These are phyloP conservation scores for Atherinosoma microstoma DNA, from an alignment of 2,797 vertebrate genomes.

Conservation along the genomic window DNA sequence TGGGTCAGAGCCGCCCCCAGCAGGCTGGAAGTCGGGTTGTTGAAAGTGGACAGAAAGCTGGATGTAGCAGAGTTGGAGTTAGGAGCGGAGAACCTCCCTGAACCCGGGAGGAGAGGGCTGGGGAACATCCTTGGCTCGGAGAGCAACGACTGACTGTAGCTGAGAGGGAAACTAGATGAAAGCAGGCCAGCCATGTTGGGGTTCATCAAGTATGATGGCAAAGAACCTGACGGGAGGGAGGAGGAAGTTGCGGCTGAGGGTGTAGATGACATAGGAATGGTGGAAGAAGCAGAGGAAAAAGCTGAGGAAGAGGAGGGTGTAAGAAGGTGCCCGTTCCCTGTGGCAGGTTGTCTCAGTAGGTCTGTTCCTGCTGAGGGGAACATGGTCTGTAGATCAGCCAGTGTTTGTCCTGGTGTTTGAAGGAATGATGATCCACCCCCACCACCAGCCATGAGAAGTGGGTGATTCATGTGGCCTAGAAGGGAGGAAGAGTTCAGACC, in stretches of 20 bases:
- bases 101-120: slow-evolving; percentile 83
- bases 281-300: slow-evolving; percentile 81
- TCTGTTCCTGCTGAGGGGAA: slow-evolving; percentile 91
- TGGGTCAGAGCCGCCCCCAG: slow-evolving; percentile 81
- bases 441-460: slow-evolving; percentile 89
- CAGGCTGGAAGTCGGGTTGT: slow-evolving; percentile 88
- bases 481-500: slow-evolving; percentile 88
- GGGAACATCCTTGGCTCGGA: slow-evolving; percentile 93
- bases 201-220: slow-evolving; percentile 93
- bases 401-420: slow-evolving; percentile 89
- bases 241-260: slow-evolving; percentile 85
- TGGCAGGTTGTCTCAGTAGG: slow-evolving; percentile 85
- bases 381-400: slow-evolving; percentile 92
- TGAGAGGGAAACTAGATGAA: slow-evolving; percentile 88
- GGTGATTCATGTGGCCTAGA: slow-evolving; percentile 90
- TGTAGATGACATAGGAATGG: slow-evolving; percentile 86
- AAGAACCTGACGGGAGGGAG: slow-evolving; percentile 87
- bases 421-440: slow-evolving; percentile 89
- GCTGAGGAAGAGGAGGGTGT: slow-evolving; percentile 87
- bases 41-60: slow-evolving; percentile 88
- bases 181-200: slow-evolving; percentile 91
- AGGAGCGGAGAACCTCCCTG: slow-evolving; percentile 74
- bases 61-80: slow-evolving; percentile 73
- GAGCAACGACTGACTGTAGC: slow-evolving; percentile 92
- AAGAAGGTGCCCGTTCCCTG: slow-evolving; percentile 84